Evolutionary conservation across 2,888 invertebrate species (phyloP), one percentile per base, ranked within the genome.

Genomic region (Empis livida): DNA sequence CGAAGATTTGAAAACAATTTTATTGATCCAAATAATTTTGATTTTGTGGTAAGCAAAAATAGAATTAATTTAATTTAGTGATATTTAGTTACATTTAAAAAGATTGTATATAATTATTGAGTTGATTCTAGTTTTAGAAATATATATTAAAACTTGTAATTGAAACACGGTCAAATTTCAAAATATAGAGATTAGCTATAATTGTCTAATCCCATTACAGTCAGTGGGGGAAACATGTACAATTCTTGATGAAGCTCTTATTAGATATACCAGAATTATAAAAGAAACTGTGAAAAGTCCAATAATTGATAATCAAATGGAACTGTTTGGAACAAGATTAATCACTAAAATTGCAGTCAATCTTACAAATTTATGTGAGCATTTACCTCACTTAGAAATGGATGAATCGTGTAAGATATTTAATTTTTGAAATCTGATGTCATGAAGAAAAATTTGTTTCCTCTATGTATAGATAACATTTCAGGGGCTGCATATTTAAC

Each of bases 341-440:
- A 59, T 84, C n/a, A 61, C 63, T 11, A 20, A 20, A 20, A 20
- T 20, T 20, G 20, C 20, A 5, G 20, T 20, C 20, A 20, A 20
- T 6, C 20, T 20, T 3, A 20, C 20, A 20, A 5, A 70, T 6
- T 66, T 73, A 0, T 91, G 90, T 62, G 78, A 81, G 57, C 42
- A 70, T 1, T 73, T 74, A 58, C 90, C 90, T 0, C 67, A 76
- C 51, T 67, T 80, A 35, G 65, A 74, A 42, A 87, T 87, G 80
- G 78, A 82, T 60, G 92, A 92, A 69, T 75, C 77, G 55, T 90
- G 84, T 87, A 73, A 75, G 79, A 20, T 54, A 20, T 13, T 46
- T 6, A 30, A 35, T 23, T 32, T 13, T 13, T 32, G 10, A 3
- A 32, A 32, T n/a, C n/a, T n/a, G n/a, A n/a, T n/a, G n/a, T n/a